Percentiles rank a stretch among this genome's conserved stretches.
Evolutionary conservation across 2,888 invertebrate species (phyloP).

Genomic region (Epinotia brunnichana): DNA sequence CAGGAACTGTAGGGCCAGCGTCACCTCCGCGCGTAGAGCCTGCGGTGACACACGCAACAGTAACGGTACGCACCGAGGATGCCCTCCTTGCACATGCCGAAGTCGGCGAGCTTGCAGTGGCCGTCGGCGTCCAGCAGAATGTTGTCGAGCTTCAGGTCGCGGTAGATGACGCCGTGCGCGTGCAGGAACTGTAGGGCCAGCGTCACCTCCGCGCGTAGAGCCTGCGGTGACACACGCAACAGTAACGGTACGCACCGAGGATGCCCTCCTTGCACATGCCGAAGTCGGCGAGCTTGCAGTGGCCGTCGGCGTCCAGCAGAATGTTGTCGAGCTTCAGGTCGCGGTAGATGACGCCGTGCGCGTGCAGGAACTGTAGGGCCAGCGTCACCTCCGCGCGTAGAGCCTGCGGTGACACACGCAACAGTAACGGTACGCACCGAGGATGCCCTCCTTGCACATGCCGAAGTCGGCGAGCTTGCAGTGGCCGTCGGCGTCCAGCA

Average conservation of each 20-base stretch:
- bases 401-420: conserved; percentile 80
- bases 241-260: conserved; percentile 61
- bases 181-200: conserved; percentile 98
- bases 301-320: conserved; percentile 96
- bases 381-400: conserved; percentile 99
- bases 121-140: conserved; percentile 98
- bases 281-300: conserved; percentile 96
- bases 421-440: conserved; percentile 58
- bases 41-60: too few relatives aligned
- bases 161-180: conserved; percentile 98
- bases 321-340: conserved; percentile 99
- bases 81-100: conserved; percentile 99
- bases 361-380: conserved; percentile 98
- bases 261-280: conserved; percentile 99
- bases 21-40: too few relatives aligned
- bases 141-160: conserved; percentile 99
- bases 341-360: conserved; percentile 98
- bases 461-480: conserved; percentile 98
- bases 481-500: conserved; percentile 97
- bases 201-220: conserved; percentile 99
- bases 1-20: too few relatives aligned
- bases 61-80: conserved; percentile 80
- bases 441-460: conserved; percentile 99
- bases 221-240: conserved; percentile 65
- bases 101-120: conserved; percentile 96